These are phyloP conservation scores for Cyphomyrus discorhynchus DNA, from an alignment of 2,113 vertebrate genomes.

Conservation along the genomic window DNA sequence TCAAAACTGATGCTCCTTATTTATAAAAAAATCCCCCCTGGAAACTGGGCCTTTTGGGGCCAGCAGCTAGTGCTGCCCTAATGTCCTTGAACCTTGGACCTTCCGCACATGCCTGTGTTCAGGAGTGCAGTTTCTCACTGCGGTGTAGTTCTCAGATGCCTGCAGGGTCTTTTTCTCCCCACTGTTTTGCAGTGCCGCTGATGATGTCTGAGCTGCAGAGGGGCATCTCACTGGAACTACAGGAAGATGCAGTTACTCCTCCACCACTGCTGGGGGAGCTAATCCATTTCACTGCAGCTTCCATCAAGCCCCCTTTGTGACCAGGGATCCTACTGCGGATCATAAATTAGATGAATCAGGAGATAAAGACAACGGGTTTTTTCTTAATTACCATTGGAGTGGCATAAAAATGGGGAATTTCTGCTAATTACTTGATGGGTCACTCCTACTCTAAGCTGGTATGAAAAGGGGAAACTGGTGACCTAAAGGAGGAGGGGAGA, in stretches of 20 bases:
- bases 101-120: neutral
- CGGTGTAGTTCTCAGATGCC: neutral
- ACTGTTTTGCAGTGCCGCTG: constrained; percentile 25
- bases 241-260: constrained; percentile 35
- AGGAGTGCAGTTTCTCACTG: neutral
- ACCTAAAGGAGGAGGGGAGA: neutral
- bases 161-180: neutral
- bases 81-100: neutral
- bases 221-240: constrained; percentile 45
- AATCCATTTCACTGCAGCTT: neutral
- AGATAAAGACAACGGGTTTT: neutral
- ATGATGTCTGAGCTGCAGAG: constrained; percentile 64
- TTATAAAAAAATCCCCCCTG: neutral
- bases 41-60: neutral
- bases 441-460: neutral
- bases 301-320: neutral
- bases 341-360: neutral
- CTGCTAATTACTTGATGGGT: neutral
- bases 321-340: neutral
- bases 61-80: neutral
- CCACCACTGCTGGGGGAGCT: constrained; percentile 57
- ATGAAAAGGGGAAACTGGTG: neutral
- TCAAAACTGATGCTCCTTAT: neutral
- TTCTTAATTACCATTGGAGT: neutral
- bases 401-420: neutral